These are phyloP conservation scores for Mactromeris polynyma DNA, from an alignment of 2,888 invertebrate genomes.

Conservation along the genomic window DNA sequence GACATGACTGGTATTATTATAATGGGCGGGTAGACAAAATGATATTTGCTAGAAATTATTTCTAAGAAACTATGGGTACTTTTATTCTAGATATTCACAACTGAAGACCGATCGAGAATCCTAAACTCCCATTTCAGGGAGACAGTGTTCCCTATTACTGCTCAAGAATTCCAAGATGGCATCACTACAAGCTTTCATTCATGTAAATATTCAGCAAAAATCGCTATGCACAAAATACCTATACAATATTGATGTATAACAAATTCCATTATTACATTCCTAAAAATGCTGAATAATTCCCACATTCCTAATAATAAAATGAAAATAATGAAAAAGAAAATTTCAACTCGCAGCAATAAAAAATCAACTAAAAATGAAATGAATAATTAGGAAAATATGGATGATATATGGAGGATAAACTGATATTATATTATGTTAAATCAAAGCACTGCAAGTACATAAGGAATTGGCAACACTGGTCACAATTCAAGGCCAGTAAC, in stretches of 20 bases:
- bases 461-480: not conserved
- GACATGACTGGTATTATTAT: too few species aligned
- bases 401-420: not conserved
- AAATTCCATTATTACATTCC: conserved; percentile 5
- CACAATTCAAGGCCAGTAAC: not conserved
- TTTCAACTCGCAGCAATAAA: not conserved
- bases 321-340: not conserved
- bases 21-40: too few species aligned
- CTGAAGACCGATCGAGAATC: not conserved
- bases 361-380: not conserved
- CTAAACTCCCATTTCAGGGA: not conserved
- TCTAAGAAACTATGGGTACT: too few species aligned
- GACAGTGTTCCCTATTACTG: not conserved
- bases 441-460: not conserved
- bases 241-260: not conserved
- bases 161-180: not conserved
- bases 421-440: not conserved
- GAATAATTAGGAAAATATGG: not conserved
- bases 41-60: too few species aligned
- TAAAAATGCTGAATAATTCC: not conserved
- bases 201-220: not conserved
- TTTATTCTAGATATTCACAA: too few species aligned
- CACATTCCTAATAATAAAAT: not conserved
- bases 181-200: not conserved
- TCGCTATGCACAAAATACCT: conserved; percentile 19